Evolutionary conservation across 2,113 vertebrate species (phyloP), one percentile per base, ranked within the genome.

Genomic region (Phalacrocorax pelagicus): DNA sequence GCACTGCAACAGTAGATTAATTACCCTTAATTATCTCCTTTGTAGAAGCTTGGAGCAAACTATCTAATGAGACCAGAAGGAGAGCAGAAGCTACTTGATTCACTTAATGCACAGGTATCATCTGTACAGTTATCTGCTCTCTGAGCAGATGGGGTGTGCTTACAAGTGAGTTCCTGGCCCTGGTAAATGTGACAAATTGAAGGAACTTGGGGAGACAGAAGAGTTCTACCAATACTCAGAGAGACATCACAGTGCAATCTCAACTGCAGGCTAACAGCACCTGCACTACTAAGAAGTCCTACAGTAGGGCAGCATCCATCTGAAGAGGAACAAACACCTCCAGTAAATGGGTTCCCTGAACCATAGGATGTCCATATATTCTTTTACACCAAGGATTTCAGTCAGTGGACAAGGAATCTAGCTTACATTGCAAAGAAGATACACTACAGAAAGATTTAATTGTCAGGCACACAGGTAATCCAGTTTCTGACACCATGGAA

Each of bases 1-100:
- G 62, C 79, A 80, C 62, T 63, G 54, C 78, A 93, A 65, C 0
- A 0, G 57, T 67, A 96, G 86, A 95, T 96, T 95, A 95, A 95
- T 96, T 93, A 96, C 67, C 49, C 66, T 95, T 96, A 96, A 95
- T 97, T 96, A 87, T 69, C 73, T 85, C 40, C 58, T 85, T 86
- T 82, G 94, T 46, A 90, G 94, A 85, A 78, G 78, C 92, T 95
- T 80, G 84, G 38, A 94, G 78, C 87, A 95, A 95, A 71, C 73
- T 92, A n/a, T 46, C 89, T 90, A 95, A 95, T 80, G 81, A 94
- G 84, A 86, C 36, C 92, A 96, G 89, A 81, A 96, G 74, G 84
- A 89, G 52, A 94, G 62, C 0, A 2, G 70, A 80, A 96, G 40
- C 16, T 72, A 8, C 66, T 85, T 40, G 40, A 61, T 85, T 91